Base-by-base conservation (phyloP, 2,113 vertebrate genomes). In the Nipponia nippon region DNA sequence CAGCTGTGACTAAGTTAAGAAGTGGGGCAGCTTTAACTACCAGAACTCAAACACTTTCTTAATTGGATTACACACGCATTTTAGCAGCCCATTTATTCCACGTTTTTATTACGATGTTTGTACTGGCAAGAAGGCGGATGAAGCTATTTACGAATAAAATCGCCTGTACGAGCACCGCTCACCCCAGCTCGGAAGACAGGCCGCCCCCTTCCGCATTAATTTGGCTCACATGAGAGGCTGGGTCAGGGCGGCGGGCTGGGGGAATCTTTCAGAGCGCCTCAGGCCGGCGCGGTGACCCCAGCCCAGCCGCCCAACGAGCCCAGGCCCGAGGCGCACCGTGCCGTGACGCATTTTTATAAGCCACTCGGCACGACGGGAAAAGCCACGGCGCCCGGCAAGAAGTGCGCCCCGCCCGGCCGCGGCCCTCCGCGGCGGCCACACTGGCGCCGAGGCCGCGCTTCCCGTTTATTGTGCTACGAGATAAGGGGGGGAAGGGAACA, bases 381-480 rank as follows among this genome's bases (percentile, higher is more conserved):
- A 23, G 32, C 87, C 52, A 10, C 72, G 46, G 23, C 58, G 44
- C 82, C 32, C 62, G 6, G 11, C 81, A 53, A 22, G 42, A 73
- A 90, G 88, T n/a, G 86, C 93, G 93, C 95, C 96, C 93, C 95
- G 75, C 95, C 93, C 86, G 91, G 93, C 84, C 84, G 58, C 67
- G 61, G 89, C 70, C 84, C 69, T 93, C 67, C 27, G 25, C 82
- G 1, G 21, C 49, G 55, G 84, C 93, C 93, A 40, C 79, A 10
- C 9, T 47, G 65, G 47, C 62, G 63, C 67, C 77, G 3, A 30
- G 61, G 52, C 87, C 69, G 59, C 77, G 13, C 67, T 87, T 67
- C 94, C 84, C 63, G 7, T 30, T 55, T 25, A 22, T 2, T 34
- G 19, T 30, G 19, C 27, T 20, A 22, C 61, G 30, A 46, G 50